Conservation (phyloP, 1,140 invertebrate species). For the Zaprionus vittiger region DNA sequence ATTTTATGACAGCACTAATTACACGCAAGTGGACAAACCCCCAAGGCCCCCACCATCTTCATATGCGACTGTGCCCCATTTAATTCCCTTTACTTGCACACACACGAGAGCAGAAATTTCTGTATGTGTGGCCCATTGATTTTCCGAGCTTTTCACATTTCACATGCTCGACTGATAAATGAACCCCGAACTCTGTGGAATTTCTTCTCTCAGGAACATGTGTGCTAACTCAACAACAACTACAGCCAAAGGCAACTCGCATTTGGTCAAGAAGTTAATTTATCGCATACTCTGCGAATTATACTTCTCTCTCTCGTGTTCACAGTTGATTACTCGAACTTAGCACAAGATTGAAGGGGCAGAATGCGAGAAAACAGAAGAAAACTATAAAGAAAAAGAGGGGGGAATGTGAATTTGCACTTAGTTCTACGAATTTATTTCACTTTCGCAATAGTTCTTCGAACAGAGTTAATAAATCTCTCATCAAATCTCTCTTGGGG, state of each 20-base stretch:
- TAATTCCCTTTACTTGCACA: constrained; percentile 33
- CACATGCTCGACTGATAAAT: constrained; percentile 45
- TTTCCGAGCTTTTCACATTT: constrained; percentile 29
- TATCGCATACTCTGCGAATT: constrained; percentile 42
- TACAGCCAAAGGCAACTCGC: constrained; percentile 29
- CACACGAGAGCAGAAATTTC: not conserved
- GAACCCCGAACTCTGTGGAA: constrained; percentile 43
- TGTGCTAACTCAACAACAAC: constrained; percentile 24
- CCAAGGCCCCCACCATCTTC: not conserved
- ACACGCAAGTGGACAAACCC: constrained; percentile 50
- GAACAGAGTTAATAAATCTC: constrained; percentile 6
- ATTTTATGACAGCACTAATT: constrained; percentile 74
- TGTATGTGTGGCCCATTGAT: constrained; percentile 52
- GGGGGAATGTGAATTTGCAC: not conserved
- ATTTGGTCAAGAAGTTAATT: constrained; percentile 67
- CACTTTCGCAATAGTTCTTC: constrained; percentile 7
- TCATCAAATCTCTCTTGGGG: not conserved
- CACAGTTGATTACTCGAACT: constrained; percentile 21
- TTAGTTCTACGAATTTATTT: constrained; percentile 2
- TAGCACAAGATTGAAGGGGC: not conserved
- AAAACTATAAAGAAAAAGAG: not conserved
- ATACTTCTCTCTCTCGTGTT: constrained; percentile 26
- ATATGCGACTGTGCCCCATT: too few species aligned
- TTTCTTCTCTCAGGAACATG: constrained; percentile 35
- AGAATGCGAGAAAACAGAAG: not conserved